Conservation (phyloP, 2,113 vertebrate genomes). For the Chrysochloris asiatica region DNA sequence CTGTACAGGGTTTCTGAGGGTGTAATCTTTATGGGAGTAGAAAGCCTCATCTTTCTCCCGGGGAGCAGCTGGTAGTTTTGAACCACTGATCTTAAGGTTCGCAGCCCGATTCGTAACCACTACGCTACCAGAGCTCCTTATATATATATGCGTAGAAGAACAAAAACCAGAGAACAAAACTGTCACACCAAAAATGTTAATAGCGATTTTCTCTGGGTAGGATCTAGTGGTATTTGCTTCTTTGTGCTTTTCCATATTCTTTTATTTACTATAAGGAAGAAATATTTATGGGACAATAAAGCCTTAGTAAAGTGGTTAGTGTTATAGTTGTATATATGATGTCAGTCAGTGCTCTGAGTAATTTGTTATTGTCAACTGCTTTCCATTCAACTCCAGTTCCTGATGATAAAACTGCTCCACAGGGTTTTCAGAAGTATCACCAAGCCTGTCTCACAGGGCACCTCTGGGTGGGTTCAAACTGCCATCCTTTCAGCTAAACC, state of each 20-base stretch:
- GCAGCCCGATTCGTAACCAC: too few relatives aligned
- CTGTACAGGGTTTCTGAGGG: too few relatives aligned
- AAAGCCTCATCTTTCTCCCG: too few relatives aligned
- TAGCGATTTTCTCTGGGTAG: background rate
- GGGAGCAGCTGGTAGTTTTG: too few relatives aligned
- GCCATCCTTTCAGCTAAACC: background rate
- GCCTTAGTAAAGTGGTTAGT: background rate
- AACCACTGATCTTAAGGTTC: too few relatives aligned
- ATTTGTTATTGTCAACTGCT: background rate
- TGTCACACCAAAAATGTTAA: background rate
- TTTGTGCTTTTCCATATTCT: background rate
- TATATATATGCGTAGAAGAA: background rate
- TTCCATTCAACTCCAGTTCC: too few relatives aligned
- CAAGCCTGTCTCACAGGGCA: background rate
- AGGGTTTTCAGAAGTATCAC: background rate
- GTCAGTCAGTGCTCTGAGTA: background rate
- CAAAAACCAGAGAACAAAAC: background rate
- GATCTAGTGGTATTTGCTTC: background rate
- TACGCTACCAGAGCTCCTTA: too few relatives aligned
- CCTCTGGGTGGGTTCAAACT: background rate
- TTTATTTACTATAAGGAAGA: background rate
- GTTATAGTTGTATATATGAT: too few relatives aligned
- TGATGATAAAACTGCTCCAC: background rate
- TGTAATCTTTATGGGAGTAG: too few relatives aligned
- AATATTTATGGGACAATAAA: background rate